Conservation (phyloP, 1,140 invertebrate genomes). For the Magallana gigas region DNA sequence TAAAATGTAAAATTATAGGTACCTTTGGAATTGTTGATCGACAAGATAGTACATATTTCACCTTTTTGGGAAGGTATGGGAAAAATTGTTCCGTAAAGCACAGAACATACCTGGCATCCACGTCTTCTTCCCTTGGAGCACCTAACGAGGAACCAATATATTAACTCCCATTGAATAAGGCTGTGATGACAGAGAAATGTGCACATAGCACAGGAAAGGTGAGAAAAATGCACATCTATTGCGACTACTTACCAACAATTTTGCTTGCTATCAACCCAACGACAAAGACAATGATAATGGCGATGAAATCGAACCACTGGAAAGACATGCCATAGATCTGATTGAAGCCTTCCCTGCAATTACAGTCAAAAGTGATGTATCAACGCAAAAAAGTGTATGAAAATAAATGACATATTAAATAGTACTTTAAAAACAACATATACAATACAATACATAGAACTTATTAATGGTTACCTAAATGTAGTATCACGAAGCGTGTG, state of each 20-base stretch:
- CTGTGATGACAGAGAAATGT: not conserved
- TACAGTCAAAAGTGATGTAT: too few species aligned
- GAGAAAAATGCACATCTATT: too few species aligned
- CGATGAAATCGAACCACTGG: not conserved
- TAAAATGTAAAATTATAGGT: not conserved
- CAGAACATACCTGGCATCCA: not conserved
- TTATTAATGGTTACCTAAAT: too few species aligned
- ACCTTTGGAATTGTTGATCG: not conserved
- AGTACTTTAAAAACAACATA: too few species aligned
- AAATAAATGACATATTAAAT: too few species aligned
- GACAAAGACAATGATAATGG: not conserved
- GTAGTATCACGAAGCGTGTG: too few species aligned
- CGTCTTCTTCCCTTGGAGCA: not conserved
- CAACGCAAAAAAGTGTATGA: too few species aligned
- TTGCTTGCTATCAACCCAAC: not conserved
- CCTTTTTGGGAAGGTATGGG: not conserved
- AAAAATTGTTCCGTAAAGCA: conserved; percentile 11
- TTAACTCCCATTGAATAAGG: not conserved
- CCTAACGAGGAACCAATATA: not conserved
- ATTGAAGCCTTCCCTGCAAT: not conserved
- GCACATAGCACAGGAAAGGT: too few species aligned
- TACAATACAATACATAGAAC: too few species aligned
- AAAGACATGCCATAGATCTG: not conserved
- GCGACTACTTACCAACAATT: not conserved
- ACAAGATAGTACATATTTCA: not conserved